Evolutionary conservation across 2,113 vertebrate genomes (phyloP), one percentile per base, ranked within the genome.

Genomic region (Porphyrio hochstetteri): DNA sequence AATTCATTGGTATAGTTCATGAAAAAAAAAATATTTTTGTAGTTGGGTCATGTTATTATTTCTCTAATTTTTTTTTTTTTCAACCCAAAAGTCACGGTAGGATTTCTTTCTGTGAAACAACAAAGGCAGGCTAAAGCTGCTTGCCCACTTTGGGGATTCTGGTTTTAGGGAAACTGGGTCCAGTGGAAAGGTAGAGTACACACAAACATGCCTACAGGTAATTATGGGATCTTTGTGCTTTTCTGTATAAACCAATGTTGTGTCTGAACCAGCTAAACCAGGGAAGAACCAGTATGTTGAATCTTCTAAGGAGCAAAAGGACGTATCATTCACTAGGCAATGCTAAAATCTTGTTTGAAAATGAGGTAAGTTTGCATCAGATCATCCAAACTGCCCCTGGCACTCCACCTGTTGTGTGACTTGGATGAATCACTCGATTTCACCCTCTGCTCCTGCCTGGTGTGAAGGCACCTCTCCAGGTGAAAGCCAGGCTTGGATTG

Each of bases 21-120:
- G 93, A 93, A 97, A 96, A 96, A 96, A 96, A 81, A 90, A 90
- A 67, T 68, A 94, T 87, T 94, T 94, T 85, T 0, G 36, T 44
- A 69, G 82, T 76, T 83, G 91, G 82, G 88, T 87, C 89, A 93
- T 63, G 64, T 69, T 95, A 84, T 94, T 94, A 63, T 95, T 96
- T 90, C 83, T 83, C 91, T 84, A 44, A 46, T 72, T 71, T 48
- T 48, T 48, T 48, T 84, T 31, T 91, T 93, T 93, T 88, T 38
- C 55, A 25, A 28, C 83, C 87, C 92, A 72, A 96, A 90, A 96
- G 65, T 52, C 61, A 69, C 4, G 11, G 42, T 74, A 75, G 5
- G 7, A 44, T 86, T 96, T 86, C 61, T 87, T 90, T 52, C 80
- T 67, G n/a, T 4, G 5, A 72, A 94, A 92, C 57, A 89, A 79